Evolutionary conservation across 2,888 invertebrate genomes (phyloP), one percentile per base, ranked within the genome.

Genomic region (Rhagonycha fulva): DNA sequence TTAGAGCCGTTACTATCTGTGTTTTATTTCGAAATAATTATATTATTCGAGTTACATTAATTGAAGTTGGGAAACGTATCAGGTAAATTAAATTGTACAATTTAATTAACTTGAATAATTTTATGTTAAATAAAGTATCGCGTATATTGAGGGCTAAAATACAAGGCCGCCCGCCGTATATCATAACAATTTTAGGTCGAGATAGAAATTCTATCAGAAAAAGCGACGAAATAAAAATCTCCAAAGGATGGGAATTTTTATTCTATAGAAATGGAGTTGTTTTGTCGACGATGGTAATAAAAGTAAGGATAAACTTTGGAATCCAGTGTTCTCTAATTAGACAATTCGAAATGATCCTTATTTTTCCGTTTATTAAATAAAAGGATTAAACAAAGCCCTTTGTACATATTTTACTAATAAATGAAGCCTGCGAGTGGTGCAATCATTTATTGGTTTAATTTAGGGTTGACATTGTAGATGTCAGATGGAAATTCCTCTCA

Each of bases 361-460:
- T 77, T 72, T 76, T 76, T 80, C 77, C 77, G 71, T 72, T 74
- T 66, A 68, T 70, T 72, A 74, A 70, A 68, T 75, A 68, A 71
- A 76, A 71, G 68, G 71, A 72, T 67, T 70, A 69, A 76, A 77
- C 76, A 76, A 78, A 78, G 72, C 76, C 76, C 75, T 69, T 70
- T 70, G 73, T 76, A 77, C 79, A 79, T 79, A 80, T 75, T 80
- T 78, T 77, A 79, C 77, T 70, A 72, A 74, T 72, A 71, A 72
- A 75, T 68, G 74, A 76, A 74, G n/a, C 47, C 74, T 74, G 79
- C 72, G 77, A 79, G 73, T 78, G 79, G 76, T 74, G 79, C 76
- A 78, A 76, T 79, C 79, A 79, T 79, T 80, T 79, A 78, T 76
- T 69, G 78, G 72, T 70, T 74, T 78, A 78, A 78, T 78, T 78